Base-by-base conservation (phyloP, 2,888 invertebrate genomes). In the Leucophenga maculata region DNA sequence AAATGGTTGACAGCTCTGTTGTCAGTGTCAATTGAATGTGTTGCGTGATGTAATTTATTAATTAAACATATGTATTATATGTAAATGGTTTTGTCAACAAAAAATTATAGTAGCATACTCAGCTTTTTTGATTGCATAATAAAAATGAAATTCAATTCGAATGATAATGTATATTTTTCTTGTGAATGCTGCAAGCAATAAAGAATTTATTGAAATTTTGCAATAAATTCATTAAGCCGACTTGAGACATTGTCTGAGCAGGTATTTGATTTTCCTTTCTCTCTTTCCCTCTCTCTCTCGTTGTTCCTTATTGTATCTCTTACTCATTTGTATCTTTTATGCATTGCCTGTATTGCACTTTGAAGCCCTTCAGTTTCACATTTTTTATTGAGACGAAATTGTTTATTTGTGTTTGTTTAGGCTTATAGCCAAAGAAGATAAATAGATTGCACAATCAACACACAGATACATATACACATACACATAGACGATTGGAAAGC, bases 391-490 rank as follows among this genome's bases (percentile, higher is more conserved):
- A 77, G 72, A 69, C 69, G 75, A 75, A 82, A 78, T 77, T 78
- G 79, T 80, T 77, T 67, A 65, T 67, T 67, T 80, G 73, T 82
- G 84, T 82, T 82, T 82, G 73, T 73, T 80, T 78, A 77, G 77
- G 83, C 79, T 82, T 81, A 76, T 75, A 74, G 75, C 81, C 77
- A 80, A 77, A 76, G 77, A 66, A 67, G 75, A 76, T 80, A 75
- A 77, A 74, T 73, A 75, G 70, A 75, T 83, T 74, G 78, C 76
- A 65, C 74, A 72, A 70, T 55, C 3, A 68, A 75, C 76, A 73
- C 71, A 78, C 72, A 60, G 22, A 75, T 71, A 69, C 73, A 65
- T 71, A 69, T 70, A 72, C 76, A 59, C 31, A 26, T 55, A 57
- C 46, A 65, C 67, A 44, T 39, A 73, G 26, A 52, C 18, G 39